Base-by-base conservation (phyloP, 2,797 vertebrate genomes). In the Microctenopoma stevenorrisi region DNA sequence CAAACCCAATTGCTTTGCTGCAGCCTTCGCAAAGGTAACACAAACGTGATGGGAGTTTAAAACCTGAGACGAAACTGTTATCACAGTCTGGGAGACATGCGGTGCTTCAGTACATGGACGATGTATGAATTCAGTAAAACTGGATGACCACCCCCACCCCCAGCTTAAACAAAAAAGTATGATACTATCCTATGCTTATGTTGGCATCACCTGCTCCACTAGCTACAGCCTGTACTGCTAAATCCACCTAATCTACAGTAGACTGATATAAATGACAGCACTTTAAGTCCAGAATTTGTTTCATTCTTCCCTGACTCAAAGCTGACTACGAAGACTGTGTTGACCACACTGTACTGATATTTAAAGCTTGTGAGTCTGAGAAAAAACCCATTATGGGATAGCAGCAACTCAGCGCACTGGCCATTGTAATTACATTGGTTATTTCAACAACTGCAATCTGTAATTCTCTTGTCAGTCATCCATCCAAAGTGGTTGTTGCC, bases 401-500 rank as follows among this genome's bases (percentile, higher is more conserved):
- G 73, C 40, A 68, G 55, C 56, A 72, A 68, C 55, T 67, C 47
- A 35, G 16, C 18, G 2, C 10, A 53, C 28, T 35, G 54, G 66
- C 37, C 35, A 50, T 57, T 69, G 62, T 44, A 56, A 75, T 64
- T 33, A 50, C 48, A 66, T n/a, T 30, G 26, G 35, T 46, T 48
- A 30, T 60, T 67, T 72, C 11, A 75, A 61, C 38, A 63, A 64
- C 50, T 30, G 38, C 46, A 35, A 71, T 64, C 53, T 75, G 22
- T 54, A 69, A 69, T 53, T 76, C 10, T 50, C 42, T 65, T 57
- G 55, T 63, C 52, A 72, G 70, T 78, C 58, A 64, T 44, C 7
- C 16, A 14, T 47, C 48, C 18, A 64, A 60, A 78, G 59, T 74
- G 33, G 46, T 54, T 54, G 55, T 22, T 61, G n/a, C 42, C 13